A percentile compares a stretch with the other conserved stretches of the same genome.
Evolutionary conservation across 2,888 invertebrate species (phyloP).

Genomic region (Lottia scabra): DNA sequence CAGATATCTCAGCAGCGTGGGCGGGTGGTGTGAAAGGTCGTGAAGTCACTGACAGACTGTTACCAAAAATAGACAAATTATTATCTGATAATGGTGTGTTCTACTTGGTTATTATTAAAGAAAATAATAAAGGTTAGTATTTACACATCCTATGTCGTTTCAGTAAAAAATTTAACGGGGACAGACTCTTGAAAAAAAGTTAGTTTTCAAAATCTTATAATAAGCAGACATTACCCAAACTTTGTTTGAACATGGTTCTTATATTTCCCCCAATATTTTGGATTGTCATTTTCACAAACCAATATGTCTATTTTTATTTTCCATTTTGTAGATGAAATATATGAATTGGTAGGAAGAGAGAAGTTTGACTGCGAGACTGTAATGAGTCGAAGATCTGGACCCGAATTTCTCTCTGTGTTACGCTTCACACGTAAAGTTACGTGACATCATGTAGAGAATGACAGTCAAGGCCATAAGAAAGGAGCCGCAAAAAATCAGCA

Average conservation of each 20-base stretch:
- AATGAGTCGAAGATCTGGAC: conserved; percentile 82
- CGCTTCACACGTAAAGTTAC: conserved; percentile 72
- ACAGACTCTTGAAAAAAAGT: too few species aligned
- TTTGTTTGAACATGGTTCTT: too few species aligned
- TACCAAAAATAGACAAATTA: conserved; percentile 78
- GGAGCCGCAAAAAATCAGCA: too few species aligned
- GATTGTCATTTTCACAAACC: background rate
- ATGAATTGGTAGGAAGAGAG: conserved; percentile 73
- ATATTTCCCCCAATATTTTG: too few species aligned
- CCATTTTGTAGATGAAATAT: conserved; percentile 71
- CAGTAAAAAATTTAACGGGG: too few species aligned
- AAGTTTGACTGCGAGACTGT: conserved; percentile 77
- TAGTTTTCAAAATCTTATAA: too few species aligned
- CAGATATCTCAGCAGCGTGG: conserved; percentile 70
- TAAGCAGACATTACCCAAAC: too few species aligned
- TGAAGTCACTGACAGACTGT: conserved; percentile 78
- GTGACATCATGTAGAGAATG: too few species aligned
- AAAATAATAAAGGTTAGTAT: conserved; percentile 77
- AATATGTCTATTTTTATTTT: too few species aligned
- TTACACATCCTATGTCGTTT: too few species aligned
- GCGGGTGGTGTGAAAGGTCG: conserved; percentile 73
- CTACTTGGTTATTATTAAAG: conserved; percentile 88
- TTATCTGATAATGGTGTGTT: conserved; percentile 83
- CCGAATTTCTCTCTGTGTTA: conserved; percentile 88
- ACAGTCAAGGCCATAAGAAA: too few species aligned